phyloP scores from a whole-genome alignment of 64 coral and sea anemone genomes.

The Anthopleura sola region DNA sequence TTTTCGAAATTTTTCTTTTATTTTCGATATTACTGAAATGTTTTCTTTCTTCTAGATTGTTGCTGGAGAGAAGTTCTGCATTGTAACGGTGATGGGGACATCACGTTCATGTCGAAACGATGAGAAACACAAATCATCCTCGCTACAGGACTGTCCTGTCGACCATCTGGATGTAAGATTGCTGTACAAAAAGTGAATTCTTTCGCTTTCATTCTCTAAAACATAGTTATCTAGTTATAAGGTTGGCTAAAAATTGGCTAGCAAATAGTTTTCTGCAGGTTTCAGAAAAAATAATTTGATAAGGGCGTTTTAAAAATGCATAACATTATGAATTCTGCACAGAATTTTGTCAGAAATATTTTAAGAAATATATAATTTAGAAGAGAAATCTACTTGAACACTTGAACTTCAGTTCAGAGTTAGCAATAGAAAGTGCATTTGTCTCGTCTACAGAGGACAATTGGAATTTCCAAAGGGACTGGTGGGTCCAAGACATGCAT shows the following conservation, averaged over 20 bases:
- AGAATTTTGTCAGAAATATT: too few species aligned
- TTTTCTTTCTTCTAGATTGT: conserved; percentile 55
- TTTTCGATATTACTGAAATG: not conserved
- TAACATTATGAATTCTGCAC: too few species aligned
- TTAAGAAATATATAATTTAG: not conserved
- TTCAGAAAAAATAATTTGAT: too few species aligned
- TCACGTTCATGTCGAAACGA: conserved; percentile 81
- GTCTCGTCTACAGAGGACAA: too few species aligned
- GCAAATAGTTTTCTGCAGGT: too few species aligned
- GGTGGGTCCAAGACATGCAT: too few species aligned
- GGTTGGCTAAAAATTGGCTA: too few species aligned
- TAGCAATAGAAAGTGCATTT: too few species aligned
- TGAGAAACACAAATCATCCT: conserved; percentile 61
- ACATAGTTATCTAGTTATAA: not conserved
- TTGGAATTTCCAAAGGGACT: too few species aligned
- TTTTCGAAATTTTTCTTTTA: not conserved
- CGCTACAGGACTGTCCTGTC: conserved; percentile 62
- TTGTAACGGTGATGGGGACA: conserved; percentile 59
- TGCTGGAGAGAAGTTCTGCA: conserved; percentile 80
- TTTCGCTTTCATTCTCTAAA: not conserved
- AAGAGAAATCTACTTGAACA: not conserved
- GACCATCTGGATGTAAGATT: conserved; percentile 63
- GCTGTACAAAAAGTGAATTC: not conserved
- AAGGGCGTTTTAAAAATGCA: too few species aligned
- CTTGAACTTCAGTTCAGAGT: too few species aligned